Conservation (phyloP, 2,113 vertebrate genomes). For the Chionomys nivalis region DNA sequence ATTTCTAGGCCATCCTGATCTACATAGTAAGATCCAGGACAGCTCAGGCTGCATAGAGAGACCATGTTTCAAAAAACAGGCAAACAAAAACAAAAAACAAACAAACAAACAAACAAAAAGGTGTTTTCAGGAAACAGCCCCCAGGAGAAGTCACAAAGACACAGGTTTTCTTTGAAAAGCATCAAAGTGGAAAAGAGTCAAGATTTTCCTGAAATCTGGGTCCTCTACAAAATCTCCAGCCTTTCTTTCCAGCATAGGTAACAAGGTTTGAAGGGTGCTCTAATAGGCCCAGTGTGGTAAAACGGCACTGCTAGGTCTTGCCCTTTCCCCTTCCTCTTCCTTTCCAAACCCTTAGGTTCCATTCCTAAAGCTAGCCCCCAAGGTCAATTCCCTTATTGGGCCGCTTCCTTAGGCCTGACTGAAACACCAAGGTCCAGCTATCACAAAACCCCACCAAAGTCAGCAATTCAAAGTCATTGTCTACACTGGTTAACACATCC, state of each 20-base stretch:
- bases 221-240: not conserved
- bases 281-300: not conserved
- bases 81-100: no score
- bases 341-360: not conserved
- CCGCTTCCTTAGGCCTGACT: not conserved
- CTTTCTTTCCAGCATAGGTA: not conserved
- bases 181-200: constrained; percentile 39
- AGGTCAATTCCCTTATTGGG: not conserved
- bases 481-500: not conserved
- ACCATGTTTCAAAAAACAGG: not conserved
- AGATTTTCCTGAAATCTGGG: constrained; percentile 26
- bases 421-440: not conserved
- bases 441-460: not conserved
- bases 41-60: not conserved
- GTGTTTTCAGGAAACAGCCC: constrained; percentile 16
- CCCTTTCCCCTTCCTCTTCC: not conserved
- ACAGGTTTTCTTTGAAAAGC: constrained; percentile 52
- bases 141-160: constrained; percentile 1
- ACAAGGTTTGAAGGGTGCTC: not conserved
- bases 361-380: not conserved
- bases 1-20: not conserved
- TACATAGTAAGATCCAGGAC: not conserved
- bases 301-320: not conserved
- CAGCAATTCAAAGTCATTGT: not conserved
- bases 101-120: not conserved